Conservation (phyloP, 2,113 vertebrate genomes). For the Myrmophylax atrothorax region DNA sequence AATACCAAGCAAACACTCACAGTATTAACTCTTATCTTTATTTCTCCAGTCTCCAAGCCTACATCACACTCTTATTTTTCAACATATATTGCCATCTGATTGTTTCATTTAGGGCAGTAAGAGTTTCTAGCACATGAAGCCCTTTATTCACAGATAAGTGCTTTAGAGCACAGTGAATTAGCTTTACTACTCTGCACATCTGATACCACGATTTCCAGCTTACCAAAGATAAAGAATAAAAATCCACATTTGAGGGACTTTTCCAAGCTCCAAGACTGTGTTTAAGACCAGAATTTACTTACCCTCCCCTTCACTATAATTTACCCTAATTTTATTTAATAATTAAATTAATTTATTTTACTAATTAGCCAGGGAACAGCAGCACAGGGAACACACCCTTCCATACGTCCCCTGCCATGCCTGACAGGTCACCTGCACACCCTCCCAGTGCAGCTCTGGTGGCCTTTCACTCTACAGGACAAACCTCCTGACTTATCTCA, state of each 20-base stretch:
- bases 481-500: background rate
- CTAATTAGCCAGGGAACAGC: background rate
- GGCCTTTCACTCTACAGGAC: background rate
- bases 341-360: too few relatives aligned
- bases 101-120: background rate
- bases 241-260: background rate
- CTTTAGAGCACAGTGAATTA: background rate
- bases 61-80: background rate
- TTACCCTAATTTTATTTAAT: background rate
- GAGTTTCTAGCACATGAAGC: background rate
- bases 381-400: background rate
- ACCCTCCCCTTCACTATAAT: background rate
- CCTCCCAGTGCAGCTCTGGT: background rate
- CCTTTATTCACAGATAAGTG: background rate
- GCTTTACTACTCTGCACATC: background rate
- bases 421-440: background rate
- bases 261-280: background rate
- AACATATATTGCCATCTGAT: background rate
- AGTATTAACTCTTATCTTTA: background rate
- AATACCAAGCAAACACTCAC: background rate
- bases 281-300: background rate
- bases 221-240: background rate
- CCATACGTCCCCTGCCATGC: background rate
- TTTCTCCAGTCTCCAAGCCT: conserved; percentile 1
- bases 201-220: background rate